These are phyloP conservation scores for Cryptocephalus moraei DNA, from an alignment of 2,888 invertebrate species.

Conservation along the genomic window DNA sequence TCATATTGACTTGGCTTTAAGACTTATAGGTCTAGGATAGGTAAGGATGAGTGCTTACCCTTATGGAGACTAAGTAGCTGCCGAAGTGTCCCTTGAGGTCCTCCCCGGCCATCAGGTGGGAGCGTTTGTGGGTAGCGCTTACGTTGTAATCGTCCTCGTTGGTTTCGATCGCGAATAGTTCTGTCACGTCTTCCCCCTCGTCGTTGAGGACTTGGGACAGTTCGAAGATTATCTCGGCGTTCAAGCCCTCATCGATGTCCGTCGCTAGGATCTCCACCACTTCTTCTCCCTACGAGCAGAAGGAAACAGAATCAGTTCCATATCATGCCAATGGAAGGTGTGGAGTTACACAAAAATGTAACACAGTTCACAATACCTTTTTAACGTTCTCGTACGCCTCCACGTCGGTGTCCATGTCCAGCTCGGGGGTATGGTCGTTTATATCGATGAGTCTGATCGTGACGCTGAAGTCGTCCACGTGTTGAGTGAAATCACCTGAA, in stretches of 20 bases:
- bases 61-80: conserved; percentile 42
- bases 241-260: conserved; percentile 17
- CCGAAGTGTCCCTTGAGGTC: conserved; percentile 48
- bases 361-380: conserved; percentile 1
- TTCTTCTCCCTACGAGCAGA: conserved; percentile 15
- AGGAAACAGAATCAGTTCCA: too few species aligned
- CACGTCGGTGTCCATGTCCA: background rate
- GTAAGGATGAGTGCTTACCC: conserved; percentile 29
- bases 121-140: conserved; percentile 24
- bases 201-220: conserved; percentile 27
- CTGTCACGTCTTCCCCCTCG: conserved; percentile 38
- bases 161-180: conserved; percentile 22
- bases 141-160: conserved; percentile 23
- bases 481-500: background rate
- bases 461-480: conserved; percentile 23
- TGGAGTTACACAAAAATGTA: too few species aligned
- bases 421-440: conserved; percentile 49
- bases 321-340: too few species aligned
- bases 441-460: conserved; percentile 46
- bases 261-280: conserved; percentile 18
- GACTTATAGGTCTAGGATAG: too few species aligned
- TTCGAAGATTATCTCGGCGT: conserved; percentile 28
- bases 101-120: conserved; percentile 38
- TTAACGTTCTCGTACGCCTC: conserved; percentile 5
- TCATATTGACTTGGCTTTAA: background rate